Evolutionary conservation across 2,113 vertebrate genomes (phyloP).

Genomic region (Nibea coibor): DNA sequence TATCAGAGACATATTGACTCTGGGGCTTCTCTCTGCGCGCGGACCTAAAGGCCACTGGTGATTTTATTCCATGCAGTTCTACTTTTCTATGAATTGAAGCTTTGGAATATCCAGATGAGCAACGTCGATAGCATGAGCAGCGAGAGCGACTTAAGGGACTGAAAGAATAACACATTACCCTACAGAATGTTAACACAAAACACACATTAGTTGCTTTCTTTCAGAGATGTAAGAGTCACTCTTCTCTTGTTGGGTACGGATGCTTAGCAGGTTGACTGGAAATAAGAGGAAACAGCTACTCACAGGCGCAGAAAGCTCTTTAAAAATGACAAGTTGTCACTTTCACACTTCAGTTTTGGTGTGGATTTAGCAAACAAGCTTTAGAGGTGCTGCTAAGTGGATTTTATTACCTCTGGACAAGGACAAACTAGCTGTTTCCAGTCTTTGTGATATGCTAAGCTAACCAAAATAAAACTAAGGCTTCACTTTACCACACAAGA

Average conservation of each 20-base stretch:
- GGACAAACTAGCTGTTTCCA: neutral
- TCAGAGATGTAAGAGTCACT: too few species aligned
- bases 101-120: neutral
- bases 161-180: neutral
- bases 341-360: neutral
- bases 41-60: neutral
- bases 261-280: neutral
- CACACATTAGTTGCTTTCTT: neutral
- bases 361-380: neutral
- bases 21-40: slow-evolving; percentile 1
- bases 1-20: neutral
- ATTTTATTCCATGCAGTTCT: neutral
- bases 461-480: neutral
- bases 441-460: neutral
- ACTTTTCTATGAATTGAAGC: neutral
- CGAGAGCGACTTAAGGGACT: neutral
- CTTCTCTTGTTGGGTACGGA: too few species aligned
- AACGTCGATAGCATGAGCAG: neutral
- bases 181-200: neutral
- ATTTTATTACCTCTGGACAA: neutral
- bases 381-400: neutral
- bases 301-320: neutral
- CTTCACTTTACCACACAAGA: neutral
- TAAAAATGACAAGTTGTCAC: neutral
- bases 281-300: neutral